A percentile compares a stretch with the other conserved stretches of the same genome.
These are phyloP conservation scores for Notothenia coriiceps DNA, from an alignment of 2,113 vertebrate species.

Conservation along the genomic window DNA sequence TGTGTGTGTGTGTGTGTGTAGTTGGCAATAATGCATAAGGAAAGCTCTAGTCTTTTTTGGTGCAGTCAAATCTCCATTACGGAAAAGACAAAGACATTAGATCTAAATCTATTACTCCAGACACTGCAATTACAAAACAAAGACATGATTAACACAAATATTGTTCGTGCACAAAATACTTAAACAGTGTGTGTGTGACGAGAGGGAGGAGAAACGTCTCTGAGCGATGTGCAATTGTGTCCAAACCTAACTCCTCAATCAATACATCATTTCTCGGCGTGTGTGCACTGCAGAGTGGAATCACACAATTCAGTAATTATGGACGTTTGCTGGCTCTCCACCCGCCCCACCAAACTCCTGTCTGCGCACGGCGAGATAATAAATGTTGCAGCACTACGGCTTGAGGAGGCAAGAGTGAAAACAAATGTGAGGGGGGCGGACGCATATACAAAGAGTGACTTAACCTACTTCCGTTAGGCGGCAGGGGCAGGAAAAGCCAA, in stretches of 20 bases:
- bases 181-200: constrained; percentile 55
- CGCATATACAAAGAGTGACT: too few relatives aligned
- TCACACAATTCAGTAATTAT: constrained; percentile 75
- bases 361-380: too few relatives aligned
- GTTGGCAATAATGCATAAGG: constrained; percentile 36
- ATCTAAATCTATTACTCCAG: constrained; percentile 82
- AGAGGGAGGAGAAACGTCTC: constrained; percentile 54
- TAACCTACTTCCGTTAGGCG: too few relatives aligned
- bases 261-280: constrained; percentile 76
- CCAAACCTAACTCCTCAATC: constrained; percentile 79
- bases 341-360: constrained; percentile 52
- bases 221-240: constrained; percentile 57
- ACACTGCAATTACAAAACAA: constrained; percentile 80
- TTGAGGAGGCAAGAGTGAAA: too few relatives aligned
- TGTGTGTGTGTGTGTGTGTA: constrained; percentile 37
- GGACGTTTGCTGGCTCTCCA: constrained; percentile 63
- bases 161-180: constrained; percentile 70
- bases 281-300: constrained; percentile 69
- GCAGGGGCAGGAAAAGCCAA: too few relatives aligned
- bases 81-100: constrained; percentile 78
- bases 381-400: too few relatives aligned
- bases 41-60: constrained; percentile 68
- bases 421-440: too few relatives aligned
- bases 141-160: constrained; percentile 80
- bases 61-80: constrained; percentile 80